Percentiles rank a stretch among this genome's conserved stretches.
phyloP scores from a whole-genome alignment of 2,113 vertebrate species.

The Podarcis cretensis region DNA sequence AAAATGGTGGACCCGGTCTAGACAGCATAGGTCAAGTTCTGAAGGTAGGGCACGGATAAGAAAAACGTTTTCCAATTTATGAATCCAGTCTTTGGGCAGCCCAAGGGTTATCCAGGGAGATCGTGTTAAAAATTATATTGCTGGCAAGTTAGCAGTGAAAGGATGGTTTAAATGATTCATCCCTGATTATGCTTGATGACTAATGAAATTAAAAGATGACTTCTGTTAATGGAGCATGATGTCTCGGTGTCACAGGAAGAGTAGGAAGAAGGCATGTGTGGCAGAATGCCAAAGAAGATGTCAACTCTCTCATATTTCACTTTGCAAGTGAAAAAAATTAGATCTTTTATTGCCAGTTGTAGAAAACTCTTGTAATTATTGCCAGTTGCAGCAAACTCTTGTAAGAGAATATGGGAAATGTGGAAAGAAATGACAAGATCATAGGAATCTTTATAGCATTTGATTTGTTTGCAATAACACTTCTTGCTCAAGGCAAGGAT shows the following conservation, averaged over 20 bases:
- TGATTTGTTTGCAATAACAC: neutral
- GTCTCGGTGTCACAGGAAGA: neutral
- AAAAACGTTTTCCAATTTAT: too few species aligned
- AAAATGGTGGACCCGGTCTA: too few species aligned
- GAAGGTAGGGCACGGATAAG: too few species aligned
- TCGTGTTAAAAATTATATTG: neutral
- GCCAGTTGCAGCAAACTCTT: neutral
- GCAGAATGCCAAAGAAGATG: neutral
- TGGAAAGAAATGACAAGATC: neutral
- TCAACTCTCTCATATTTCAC: neutral
- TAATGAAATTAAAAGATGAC: neutral
- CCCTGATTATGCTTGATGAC: neutral
- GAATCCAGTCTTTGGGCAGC: too few species aligned
- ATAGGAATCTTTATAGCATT: slow-evolving; percentile 3
- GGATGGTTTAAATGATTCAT: neutral
- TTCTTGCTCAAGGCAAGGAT: neutral
- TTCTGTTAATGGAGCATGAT: neutral
- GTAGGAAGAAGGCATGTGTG: neutral
- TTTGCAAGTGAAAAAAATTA: neutral
- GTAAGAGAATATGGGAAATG: neutral
- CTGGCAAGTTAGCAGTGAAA: neutral
- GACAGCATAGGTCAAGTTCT: too few species aligned
- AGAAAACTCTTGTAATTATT: neutral
- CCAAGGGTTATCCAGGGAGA: neutral
- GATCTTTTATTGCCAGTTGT: neutral